A percentile compares a stretch with the other conserved stretches of the same genome.
phyloP scores from a whole-genome alignment of 2,797 vertebrate genomes.

The Melanotaenia maccullochi region DNA sequence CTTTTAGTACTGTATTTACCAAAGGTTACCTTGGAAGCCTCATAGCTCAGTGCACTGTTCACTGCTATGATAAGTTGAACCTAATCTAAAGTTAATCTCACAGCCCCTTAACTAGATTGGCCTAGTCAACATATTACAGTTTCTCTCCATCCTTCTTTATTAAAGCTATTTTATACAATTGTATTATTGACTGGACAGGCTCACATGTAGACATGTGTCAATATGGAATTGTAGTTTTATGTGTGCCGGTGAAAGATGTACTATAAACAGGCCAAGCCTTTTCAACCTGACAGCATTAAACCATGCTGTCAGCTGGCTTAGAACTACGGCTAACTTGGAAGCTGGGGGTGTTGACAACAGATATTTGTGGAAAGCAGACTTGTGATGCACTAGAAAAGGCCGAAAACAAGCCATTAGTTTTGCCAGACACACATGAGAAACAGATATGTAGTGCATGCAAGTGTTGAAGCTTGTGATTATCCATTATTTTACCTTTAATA shows the following conservation, averaged over 20 bases:
- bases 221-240: too few species aligned
- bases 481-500: not conserved
- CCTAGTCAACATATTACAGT: not conserved
- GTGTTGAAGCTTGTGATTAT: conserved; percentile 1
- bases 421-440: not conserved
- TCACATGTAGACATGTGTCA: too few species aligned
- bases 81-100: too few species aligned
- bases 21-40: not conserved
- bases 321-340: conserved; percentile 36
- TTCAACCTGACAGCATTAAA: conserved; percentile 14
- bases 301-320: conserved; percentile 31
- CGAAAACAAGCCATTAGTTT: conserved; percentile 19
- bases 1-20: not conserved
- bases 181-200: too few species aligned
- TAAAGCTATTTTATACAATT: too few species aligned
- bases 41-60: too few species aligned
- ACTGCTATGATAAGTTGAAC: too few species aligned
- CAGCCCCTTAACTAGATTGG: not conserved
- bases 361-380: conserved; percentile 13
- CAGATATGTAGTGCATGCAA: conserved; percentile 2
- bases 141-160: too few species aligned
- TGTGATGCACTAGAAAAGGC: conserved; percentile 1
- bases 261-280: conserved; percentile 16
- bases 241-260: not conserved
- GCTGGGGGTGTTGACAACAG: conserved; percentile 27